Evolutionary conservation across 2,888 invertebrate species (phyloP), one percentile per base, ranked within the genome.

Genomic region (Bombylius discolor): DNA sequence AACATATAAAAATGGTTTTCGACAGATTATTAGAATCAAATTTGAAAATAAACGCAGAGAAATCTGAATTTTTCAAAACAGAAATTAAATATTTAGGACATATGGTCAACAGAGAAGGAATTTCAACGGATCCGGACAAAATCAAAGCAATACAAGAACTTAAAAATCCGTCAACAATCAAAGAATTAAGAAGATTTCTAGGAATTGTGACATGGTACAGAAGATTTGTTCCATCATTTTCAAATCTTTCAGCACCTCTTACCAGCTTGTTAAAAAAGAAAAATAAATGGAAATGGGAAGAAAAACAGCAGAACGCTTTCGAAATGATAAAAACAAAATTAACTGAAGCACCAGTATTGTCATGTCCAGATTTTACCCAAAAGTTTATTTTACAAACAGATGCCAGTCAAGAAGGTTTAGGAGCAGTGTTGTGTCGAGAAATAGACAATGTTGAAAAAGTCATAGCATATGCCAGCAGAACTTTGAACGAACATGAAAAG

Each of bases 381-480:
- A 44, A 53, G 3, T 57, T 57, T 36, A 9, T 23, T 6, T 31
- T 57, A 23, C 23, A 23, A 23, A 23, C 23, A 23, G 23, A 23
- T 23, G 23, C 23, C 23, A 23, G 23, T 23, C 23, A 23, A 23
- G 23, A 23, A 23, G 23, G 23, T 23, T 23, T 23, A 23, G 23
- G 23, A 23, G 23, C 23, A 3, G 23, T 23, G 3, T 23, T 23
- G 23, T 23, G 23, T 23, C 23, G 3, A 23, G 23, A 23, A 5
- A 56, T 55, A 5, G 47, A 58, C 0, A 55, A 58, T 2, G 45
- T 53, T 32, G 63, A 63, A 33, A 39, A 52, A n/a, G 57, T 61
- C 3, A 59, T 63, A 11, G 55, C 56, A 6, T 62, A 61, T 44
- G 33, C 52, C 13, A 56, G 52, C 14, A 33, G 49, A 4, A 52